A percentile compares a stretch with the other conserved stretches of the same genome.
Evolutionary conservation across 2,888 invertebrate species (phyloP).

Genomic region (Trissolcus brochymenae): DNA sequence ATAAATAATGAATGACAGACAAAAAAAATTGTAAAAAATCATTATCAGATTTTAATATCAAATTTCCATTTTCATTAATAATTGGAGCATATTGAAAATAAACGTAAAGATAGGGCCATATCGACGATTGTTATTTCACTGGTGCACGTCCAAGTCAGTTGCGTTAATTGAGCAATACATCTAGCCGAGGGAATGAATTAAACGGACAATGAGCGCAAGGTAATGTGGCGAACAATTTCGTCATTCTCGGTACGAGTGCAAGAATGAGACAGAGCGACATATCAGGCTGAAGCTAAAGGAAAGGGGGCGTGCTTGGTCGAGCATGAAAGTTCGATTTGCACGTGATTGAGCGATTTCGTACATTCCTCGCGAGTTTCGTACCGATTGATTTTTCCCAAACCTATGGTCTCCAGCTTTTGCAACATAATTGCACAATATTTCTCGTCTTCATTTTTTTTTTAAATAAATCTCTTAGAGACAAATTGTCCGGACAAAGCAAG

Average conservation of each 20-base stretch:
- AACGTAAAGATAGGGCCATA: no score
- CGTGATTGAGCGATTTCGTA: conserved; percentile 60
- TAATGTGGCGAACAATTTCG: conserved; percentile 31
- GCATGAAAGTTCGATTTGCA: conserved; percentile 56
- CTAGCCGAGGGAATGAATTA: conserved; percentile 38
- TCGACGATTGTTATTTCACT: no score
- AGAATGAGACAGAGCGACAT: conserved; percentile 6
- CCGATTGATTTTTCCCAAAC: conserved; percentile 60
- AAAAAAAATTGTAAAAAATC: no score
- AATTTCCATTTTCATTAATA: no score
- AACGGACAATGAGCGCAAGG: conserved; percentile 39
- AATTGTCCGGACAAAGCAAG: no score
- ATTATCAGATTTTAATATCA: no score
- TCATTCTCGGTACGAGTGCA: conserved; percentile 10
- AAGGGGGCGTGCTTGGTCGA: conserved; percentile 8
- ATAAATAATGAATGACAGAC: no score
- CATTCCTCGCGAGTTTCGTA: conserved; percentile 46
- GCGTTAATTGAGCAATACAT: conserved; percentile 36
- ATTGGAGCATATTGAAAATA: no score
- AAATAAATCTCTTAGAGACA: not conserved
- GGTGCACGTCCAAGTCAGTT: not conserved
- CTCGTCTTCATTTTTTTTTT: no score
- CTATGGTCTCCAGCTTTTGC: conserved; percentile 3
- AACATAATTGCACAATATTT: no score
- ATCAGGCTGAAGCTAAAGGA: not conserved